Percentiles rank a stretch among this genome's conserved stretches.
Conservation (phyloP, 2,797 vertebrate species). For the Centropyge bicolor region DNA sequence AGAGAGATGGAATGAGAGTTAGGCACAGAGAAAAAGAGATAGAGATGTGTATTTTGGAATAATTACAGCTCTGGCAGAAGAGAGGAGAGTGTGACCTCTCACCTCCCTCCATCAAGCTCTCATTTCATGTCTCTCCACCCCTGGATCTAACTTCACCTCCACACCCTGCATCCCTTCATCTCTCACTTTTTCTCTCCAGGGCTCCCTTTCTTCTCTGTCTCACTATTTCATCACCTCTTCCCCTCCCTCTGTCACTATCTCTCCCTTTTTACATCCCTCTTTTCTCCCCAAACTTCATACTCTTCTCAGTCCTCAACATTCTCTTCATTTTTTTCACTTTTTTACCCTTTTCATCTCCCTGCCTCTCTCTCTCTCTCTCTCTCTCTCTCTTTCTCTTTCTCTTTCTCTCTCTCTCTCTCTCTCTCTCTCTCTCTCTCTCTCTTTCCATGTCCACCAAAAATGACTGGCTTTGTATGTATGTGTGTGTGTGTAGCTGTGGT, state of each 20-base stretch:
- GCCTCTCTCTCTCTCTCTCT: slow-evolving; percentile 8
- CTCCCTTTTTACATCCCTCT: slow-evolving; percentile 45
- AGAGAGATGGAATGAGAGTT: slow-evolving; percentile 17
- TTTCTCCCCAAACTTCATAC: slow-evolving; percentile 19
- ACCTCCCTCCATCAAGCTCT: slow-evolving; percentile 58
- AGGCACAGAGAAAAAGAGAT: slow-evolving; percentile 1
- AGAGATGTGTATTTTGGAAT: slow-evolving; percentile 52
- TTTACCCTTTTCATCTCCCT: slow-evolving; percentile 40
- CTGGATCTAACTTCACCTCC: slow-evolving; percentile 62
- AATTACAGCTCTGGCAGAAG: slow-evolving; percentile 55
- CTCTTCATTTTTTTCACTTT: slow-evolving; percentile 17
- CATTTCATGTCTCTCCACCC: slow-evolving; percentile 62
- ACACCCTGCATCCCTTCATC: slow-evolving; percentile 49
- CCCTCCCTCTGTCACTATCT: slow-evolving; percentile 24
- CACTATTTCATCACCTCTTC: slow-evolving; percentile 68
- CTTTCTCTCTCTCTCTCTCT: slow-evolving; percentile 9
- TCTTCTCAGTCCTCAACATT: slow-evolving; percentile 1
- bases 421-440: slow-evolving; percentile 5
- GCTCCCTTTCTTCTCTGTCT: slow-evolving; percentile 65
- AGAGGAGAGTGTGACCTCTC: slow-evolving; percentile 56
- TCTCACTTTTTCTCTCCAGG: slow-evolving; percentile 48
- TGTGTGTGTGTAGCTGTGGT: slow-evolving; percentile 6
- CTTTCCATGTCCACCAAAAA: slow-evolving; percentile 11
- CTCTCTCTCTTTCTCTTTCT: background rate
- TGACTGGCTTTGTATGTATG: slow-evolving; percentile 26